Base-by-base conservation (phyloP, 2,888 invertebrate species). In the Xanthia icteritia region DNA sequence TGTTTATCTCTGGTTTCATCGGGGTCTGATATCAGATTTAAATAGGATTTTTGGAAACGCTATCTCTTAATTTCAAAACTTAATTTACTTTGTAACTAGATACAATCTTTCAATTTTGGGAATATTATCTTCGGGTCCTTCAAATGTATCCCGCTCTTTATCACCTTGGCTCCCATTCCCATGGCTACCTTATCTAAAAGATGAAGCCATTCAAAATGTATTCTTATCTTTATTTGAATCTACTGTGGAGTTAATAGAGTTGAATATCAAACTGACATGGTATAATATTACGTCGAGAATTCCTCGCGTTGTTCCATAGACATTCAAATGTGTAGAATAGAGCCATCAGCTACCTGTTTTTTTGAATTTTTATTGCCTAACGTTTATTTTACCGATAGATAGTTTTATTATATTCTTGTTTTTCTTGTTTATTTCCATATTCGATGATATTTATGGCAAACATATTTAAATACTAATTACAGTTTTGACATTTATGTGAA, bases 161-260 rank as follows among this genome's bases (percentile, higher is more conserved):
- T 81, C 77, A 66, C 61, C 42, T 61, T 31, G 60, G 45, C 36
- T 36, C n/a, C 31, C 45, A 70, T 77, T 68, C 65, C 70, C 67
- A 51, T 64, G 63, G 39, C 56, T 42, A 63, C 68, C 68, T 60
- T 76, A 81, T 69, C 77, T 61, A 36, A 39, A 66, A 76, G 75
- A 87, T 87, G 73, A 75, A 88, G 80, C 64, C 78, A 78, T 88
- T 76, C 23, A 70, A 77, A 88, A 73, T 63, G 54, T 63, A 77
- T 79, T 27, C 73, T 45, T 84, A 86, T 86, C 82, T 86, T 77
- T 75, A 86, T 67, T 76, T 61, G 79, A 68, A 88, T 86, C 82
- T 82, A 63, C 65, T 45, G 56, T 60, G 70, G 76, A 68, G 72
- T 70, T 85, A 84, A 80, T 86, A 80, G 69, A 78, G 79, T 71